Evolutionary conservation across 2,888 invertebrate species (phyloP).

Genomic region (Stratiomys singularior): DNA sequence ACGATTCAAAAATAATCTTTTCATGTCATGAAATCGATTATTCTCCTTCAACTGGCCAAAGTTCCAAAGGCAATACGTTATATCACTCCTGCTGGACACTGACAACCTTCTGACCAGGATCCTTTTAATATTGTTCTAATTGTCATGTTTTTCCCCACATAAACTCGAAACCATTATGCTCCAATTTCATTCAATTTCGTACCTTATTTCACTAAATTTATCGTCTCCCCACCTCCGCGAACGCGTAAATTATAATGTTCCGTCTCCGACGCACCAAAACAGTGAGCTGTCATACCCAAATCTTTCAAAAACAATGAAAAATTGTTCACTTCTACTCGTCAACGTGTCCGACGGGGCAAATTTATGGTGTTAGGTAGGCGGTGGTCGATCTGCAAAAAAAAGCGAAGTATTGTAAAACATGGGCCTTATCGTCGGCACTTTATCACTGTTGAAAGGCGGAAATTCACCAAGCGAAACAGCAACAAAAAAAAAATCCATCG

Average conservation of each 20-base stretch:
- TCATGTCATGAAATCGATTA: too few relatives aligned
- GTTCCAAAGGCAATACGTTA: too few relatives aligned
- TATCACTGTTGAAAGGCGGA: slow-evolving; percentile 36
- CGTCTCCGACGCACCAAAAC: neutral
- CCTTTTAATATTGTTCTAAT: too few relatives aligned
- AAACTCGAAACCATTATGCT: neutral
- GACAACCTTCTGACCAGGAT: too few relatives aligned
- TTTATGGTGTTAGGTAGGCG: slow-evolving; percentile 42
- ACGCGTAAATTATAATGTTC: slow-evolving; percentile 24
- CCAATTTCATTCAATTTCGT: neutral
- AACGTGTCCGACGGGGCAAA: slow-evolving; percentile 31
- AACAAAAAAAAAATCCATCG: neutral
- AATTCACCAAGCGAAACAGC: slow-evolving; percentile 26
- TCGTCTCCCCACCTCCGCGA: neutral
- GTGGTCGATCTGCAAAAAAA: slow-evolving; percentile 24
- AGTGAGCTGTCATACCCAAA: slow-evolving; percentile 12
- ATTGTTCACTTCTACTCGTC: slow-evolving; percentile 45
- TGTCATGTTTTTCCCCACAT: too few relatives aligned
- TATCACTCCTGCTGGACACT: too few relatives aligned
- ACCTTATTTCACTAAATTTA: neutral
- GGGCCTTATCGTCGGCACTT: slow-evolving; percentile 41
- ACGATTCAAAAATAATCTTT: too few relatives aligned
- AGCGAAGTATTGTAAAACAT: slow-evolving; percentile 39
- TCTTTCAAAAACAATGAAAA: slow-evolving; percentile 41
- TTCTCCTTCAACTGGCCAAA: too few relatives aligned